These are phyloP conservation scores for Xestia xanthographa DNA, from an alignment of 2,888 invertebrate species.

Conservation along the genomic window DNA sequence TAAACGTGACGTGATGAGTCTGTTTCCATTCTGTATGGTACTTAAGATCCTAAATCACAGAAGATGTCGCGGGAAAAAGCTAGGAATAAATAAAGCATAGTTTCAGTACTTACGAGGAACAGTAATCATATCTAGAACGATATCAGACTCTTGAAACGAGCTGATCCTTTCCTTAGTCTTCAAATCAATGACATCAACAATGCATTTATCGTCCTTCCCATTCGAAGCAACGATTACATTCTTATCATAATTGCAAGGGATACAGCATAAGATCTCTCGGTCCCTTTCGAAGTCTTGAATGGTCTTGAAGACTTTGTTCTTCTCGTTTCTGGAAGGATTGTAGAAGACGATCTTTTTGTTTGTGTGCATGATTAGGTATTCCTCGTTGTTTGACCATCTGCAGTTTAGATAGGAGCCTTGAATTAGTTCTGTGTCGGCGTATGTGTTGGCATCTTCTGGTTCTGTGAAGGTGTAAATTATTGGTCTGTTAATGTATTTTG, in stretches of 20 bases:
- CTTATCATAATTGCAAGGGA: constrained; percentile 82
- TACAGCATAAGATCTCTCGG: constrained; percentile 77
- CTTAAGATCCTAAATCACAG: not conserved
- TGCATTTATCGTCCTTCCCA: constrained; percentile 65
- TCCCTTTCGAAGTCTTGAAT: constrained; percentile 80
- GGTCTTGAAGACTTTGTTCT: constrained; percentile 69
- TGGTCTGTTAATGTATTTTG: not conserved
- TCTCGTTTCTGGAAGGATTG: constrained; percentile 74
- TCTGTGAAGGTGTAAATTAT: constrained; percentile 69
- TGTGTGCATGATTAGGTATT: constrained; percentile 83
- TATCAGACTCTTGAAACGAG: constrained; percentile 79
- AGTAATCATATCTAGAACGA: constrained; percentile 79
- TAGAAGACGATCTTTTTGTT: constrained; percentile 82
- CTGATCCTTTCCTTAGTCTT: constrained; percentile 79
- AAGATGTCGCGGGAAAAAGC: not conserved
- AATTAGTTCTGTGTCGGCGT: constrained; percentile 78
- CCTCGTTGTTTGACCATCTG: constrained; percentile 82
- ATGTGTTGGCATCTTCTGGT: constrained; percentile 81
- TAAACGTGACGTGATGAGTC: too few species aligned
- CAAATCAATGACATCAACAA: constrained; percentile 79
- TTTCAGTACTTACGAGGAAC: constrained; percentile 80
- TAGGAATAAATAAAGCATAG: not conserved
- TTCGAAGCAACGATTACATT: constrained; percentile 79
- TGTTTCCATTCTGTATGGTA: not conserved
- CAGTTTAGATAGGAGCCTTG: constrained; percentile 81